Base-by-base conservation (phyloP, 2,797 vertebrate species). In the Myoxocephalus aenaeus region DNA sequence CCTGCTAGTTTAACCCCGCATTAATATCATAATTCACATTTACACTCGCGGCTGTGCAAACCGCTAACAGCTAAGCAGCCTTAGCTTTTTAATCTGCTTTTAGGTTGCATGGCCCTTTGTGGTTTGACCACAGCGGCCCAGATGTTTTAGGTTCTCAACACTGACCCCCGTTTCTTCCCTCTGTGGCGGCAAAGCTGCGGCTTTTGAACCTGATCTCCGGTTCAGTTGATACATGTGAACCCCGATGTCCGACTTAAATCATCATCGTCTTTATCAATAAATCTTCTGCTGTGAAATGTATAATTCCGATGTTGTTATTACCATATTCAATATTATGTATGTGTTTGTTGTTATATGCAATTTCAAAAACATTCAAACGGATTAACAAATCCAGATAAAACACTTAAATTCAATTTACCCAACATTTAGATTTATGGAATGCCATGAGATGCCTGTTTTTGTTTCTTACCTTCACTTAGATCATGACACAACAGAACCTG, bases 11-110 rank as follows among this genome's bases (percentile, higher is more conserved):
- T 51, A 75, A 56, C 20, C 18, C 50, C 5, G 27, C 58, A 53
- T n/a, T 61, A 59, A 71, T 59, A 18, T 53, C 46, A 40, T 65
- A 61, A 78, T 72, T 53, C 36, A 80, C 82, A 83, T 65, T 77
- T 53, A 25, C 51, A 40, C 40, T 32, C 42, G 6, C 44, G 51
- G 63, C 63, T 12, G 29, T 81, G 53, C 63, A 73, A 77, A 77
- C 70, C 42, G 50, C 48, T 29, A 36, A 22, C 20, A 22, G 50
- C n/a, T 22, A 74, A 73, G 79, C 79, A 80, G 29, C 65, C 78
- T 73, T 83, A 88, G 78, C 73, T 46, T 70, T 76, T 73, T 76
- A 87, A 91, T 87, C 83, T 85, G 70, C 85, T 86, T 87, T 84
- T 29, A 75, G 73, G 66, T 62, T 67, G 69, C 59, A 75, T 83